Percentiles rank a stretch among this genome's conserved stretches.
These are phyloP conservation scores for Cepphus grylle DNA, from an alignment of 2,113 vertebrate species.

Conservation along the genomic window DNA sequence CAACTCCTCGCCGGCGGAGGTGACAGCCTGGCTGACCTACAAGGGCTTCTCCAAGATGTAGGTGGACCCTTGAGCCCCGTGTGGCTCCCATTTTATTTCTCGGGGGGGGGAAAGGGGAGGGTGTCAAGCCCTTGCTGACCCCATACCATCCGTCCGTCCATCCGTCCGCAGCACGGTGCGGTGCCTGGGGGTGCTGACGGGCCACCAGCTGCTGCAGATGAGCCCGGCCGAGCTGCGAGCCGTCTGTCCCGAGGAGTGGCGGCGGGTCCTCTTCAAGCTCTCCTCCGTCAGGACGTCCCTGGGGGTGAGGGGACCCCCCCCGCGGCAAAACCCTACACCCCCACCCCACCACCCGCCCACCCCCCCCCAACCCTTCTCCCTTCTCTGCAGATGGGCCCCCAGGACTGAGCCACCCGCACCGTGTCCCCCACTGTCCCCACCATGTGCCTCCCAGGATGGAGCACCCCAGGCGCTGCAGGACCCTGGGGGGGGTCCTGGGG, in stretches of 20 bases:
- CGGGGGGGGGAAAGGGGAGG: too few relatives aligned
- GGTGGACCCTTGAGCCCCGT: background rate
- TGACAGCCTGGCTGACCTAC: background rate
- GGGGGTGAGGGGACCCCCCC: background rate
- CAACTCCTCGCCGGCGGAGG: background rate
- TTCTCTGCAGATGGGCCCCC: too few relatives aligned
- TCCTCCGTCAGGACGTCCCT: background rate
- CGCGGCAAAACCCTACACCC: too few relatives aligned
- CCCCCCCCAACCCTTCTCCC: too few relatives aligned
- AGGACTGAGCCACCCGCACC: too few relatives aligned
- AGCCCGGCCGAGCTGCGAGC: background rate
- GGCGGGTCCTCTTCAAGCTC: background rate
- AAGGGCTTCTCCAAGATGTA: background rate
- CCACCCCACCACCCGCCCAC: too few relatives aligned
- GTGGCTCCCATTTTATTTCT: too few relatives aligned
- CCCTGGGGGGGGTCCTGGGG: too few relatives aligned
- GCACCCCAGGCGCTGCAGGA: too few relatives aligned
- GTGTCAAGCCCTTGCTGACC: background rate
- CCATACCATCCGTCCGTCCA: too few relatives aligned
- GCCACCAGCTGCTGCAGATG: background rate
- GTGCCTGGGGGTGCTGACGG: background rate
- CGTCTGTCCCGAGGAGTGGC: background rate
- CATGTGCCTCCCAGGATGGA: too few relatives aligned
- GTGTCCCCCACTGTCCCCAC: too few relatives aligned
- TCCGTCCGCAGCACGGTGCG: background rate